These are phyloP conservation scores for Chalcis sispes DNA, from an alignment of 2,888 invertebrate species.

Conservation along the genomic window DNA sequence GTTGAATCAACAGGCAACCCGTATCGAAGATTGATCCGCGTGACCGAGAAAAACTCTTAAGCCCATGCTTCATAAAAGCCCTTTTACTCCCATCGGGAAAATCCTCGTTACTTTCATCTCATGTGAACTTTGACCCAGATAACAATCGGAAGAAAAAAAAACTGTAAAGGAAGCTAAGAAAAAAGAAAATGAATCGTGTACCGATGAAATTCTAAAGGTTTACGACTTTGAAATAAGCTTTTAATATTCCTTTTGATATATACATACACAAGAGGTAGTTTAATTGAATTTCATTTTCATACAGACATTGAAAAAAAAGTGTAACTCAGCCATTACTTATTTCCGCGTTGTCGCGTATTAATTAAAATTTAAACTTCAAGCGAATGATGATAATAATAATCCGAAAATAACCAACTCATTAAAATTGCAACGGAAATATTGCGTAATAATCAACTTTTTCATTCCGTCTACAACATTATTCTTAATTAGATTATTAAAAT, in stretches of 20 bases:
- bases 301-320: conserved; percentile 22
- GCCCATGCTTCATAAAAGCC: too few relatives aligned
- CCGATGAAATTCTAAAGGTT: conserved; percentile 2
- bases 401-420: too few relatives aligned
- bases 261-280: conserved; percentile 22
- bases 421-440: too few relatives aligned
- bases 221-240: conserved; percentile 6
- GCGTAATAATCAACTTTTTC: too few relatives aligned
- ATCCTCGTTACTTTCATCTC: too few relatives aligned
- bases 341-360: conserved; percentile 14
- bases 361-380: conserved; percentile 22
- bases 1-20: conserved; percentile 1
- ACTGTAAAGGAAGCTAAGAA: too few relatives aligned
- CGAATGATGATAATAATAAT: conserved; percentile 13
- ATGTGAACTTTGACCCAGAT: too few relatives aligned
- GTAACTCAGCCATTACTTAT: conserved; percentile 5
- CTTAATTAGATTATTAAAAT: too few relatives aligned
- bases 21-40: not conserved
- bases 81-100: too few relatives aligned
- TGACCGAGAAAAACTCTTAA: not conserved
- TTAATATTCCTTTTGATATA: conserved; percentile 12
- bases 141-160: too few relatives aligned
- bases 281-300: conserved; percentile 29
- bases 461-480: too few relatives aligned
- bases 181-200: not conserved